Evolutionary conservation across 2,113 vertebrate genomes (phyloP), one percentile per base, ranked within the genome.

Genomic region (Otis tarda): DNA sequence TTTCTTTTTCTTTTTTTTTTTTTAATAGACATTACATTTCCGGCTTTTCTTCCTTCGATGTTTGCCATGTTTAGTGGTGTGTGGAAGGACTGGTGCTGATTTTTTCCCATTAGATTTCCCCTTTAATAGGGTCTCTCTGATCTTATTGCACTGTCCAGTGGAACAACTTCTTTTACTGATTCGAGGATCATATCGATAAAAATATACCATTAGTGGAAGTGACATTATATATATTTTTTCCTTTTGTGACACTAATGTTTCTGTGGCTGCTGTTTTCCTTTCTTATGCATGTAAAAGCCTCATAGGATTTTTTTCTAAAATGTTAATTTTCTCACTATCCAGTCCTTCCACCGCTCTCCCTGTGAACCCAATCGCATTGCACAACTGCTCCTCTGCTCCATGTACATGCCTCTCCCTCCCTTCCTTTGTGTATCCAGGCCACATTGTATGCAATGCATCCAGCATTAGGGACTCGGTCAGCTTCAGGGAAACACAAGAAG

Each of bases 311-410:
- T 57, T 71, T 81, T 64, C n/a, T 43, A 20, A 69, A 67, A 49
- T 45, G 23, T 31, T 56, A 6, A 22, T 80, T 79, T 83, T 74
- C 61, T 53, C 28, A 5, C 16, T 59, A 14, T 35, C 28, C 33
- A 39, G 69, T 52, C 25, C 23, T 87, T 12, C n/a, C 9, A 22
- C 6, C 9, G 27, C 20, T 30, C 33, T 71, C 52, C 31, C 31
- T n/a, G 30, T 27, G 27, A 83, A 59, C 31, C 21, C 56, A 18
- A 4, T 50, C 0, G 0, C 57, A 47, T 18, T 27, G 57, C 47
- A 25, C n/a, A 67, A 37, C 21, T 39, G 12, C 4, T 77, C 21
- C 61, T 14, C 55, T 65, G 27, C 10, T 73, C 64, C n/a, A 6
- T 16, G 16, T 12, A 6, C 37, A 28, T 2, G 1, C 14, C 57